These are phyloP conservation scores for Parazoanthus swiftii DNA, from an alignment of 92 coral and sea anemone genomes.

Conservation along the genomic window DNA sequence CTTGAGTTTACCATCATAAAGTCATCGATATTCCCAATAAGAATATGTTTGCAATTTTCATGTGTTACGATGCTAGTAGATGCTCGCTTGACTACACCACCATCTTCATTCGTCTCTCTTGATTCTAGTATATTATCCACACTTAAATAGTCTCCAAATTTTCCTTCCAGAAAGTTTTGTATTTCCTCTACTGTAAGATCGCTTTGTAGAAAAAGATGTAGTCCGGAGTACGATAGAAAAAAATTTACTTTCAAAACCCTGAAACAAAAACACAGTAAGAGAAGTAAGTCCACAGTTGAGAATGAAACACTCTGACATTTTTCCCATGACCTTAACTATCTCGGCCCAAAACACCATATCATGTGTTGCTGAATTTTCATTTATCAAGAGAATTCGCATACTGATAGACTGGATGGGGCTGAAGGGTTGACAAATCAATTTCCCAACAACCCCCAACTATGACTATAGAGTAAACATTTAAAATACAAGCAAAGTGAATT, in stretches of 20 bases:
- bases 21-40: not conserved
- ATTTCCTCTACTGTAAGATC: constrained; percentile 79
- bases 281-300: not conserved
- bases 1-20: constrained; percentile 14
- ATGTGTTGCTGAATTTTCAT: no score
- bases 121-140: constrained; percentile 69
- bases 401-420: no score
- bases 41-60: constrained; percentile 14
- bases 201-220: constrained; percentile 93
- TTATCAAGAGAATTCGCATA: no score
- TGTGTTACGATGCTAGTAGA: constrained; percentile 1
- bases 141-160: constrained; percentile 66
- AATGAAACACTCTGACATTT: no score
- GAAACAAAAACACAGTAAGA: constrained; percentile 26
- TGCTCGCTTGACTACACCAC: constrained; percentile 32
- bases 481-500: no score
- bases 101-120: constrained; percentile 45
- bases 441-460: no score
- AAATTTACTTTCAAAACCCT: constrained; percentile 69
- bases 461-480: no score
- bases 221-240: constrained; percentile 87
- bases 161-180: constrained; percentile 78
- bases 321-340: no score
- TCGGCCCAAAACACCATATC: no score
- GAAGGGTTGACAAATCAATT: no score